A percentile compares a stretch with the other conserved stretches of the same genome.
These are phyloP conservation scores for Sycophila texana DNA, from an alignment of 2,888 invertebrate species.

Conservation along the genomic window DNA sequence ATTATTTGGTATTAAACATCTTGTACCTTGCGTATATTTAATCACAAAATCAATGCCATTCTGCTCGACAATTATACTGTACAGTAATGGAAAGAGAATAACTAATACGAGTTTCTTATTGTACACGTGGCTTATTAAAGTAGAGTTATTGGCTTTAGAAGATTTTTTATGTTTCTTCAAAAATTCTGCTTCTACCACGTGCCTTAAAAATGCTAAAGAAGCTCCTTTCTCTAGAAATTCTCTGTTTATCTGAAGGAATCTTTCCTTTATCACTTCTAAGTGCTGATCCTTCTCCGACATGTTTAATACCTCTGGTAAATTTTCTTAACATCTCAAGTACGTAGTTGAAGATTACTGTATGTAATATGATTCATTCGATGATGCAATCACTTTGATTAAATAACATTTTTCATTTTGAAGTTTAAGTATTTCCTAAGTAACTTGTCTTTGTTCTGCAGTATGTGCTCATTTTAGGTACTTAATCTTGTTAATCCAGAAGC, in stretches of 20 bases:
- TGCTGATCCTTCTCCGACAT: conserved; percentile 59
- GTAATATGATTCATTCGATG: conserved; percentile 47
- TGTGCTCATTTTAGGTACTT: too few relatives aligned
- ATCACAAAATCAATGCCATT: conserved; percentile 62
- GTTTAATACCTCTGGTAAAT: conserved; percentile 46
- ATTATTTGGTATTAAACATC: conserved; percentile 89
- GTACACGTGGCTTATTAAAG: conserved; percentile 22
- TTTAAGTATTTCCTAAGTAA: conserved; percentile 14
- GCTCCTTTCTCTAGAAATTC: conserved; percentile 64
- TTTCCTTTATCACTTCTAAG: conserved; percentile 61
- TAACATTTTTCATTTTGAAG: conserved; percentile 34
- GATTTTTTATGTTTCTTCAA: conserved; percentile 36
- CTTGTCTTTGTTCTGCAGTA: neutral
- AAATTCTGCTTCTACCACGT: conserved; percentile 33
- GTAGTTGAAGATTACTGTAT: conserved; percentile 8
- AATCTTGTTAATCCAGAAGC: too few relatives aligned
- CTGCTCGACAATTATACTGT: conserved; percentile 63
- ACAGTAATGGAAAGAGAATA: conserved; percentile 62
- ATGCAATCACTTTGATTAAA: conserved; percentile 31
- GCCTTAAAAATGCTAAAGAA: conserved; percentile 63
- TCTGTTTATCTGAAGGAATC: conserved; percentile 63
- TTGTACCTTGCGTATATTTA: conserved; percentile 70
- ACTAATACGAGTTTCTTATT: conserved; percentile 55
- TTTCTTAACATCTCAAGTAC: conserved; percentile 52
- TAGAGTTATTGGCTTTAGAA: too few relatives aligned